Percentiles rank a stretch among this genome's conserved stretches.
phyloP scores from a whole-genome alignment of 1,140 invertebrate genomes.

The Drosophila nebulosa region DNA sequence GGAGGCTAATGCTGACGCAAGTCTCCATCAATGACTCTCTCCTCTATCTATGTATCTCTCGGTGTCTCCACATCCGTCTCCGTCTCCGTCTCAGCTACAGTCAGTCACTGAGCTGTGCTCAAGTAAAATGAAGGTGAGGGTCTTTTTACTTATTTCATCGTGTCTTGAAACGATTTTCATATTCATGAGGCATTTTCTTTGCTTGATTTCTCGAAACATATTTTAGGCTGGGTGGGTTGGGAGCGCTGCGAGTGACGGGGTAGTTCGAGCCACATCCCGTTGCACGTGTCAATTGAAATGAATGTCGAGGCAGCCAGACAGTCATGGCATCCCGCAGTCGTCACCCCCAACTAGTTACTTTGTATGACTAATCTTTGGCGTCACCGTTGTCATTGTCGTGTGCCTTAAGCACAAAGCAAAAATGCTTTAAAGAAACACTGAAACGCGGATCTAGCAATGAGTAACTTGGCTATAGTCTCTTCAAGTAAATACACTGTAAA shows the following conservation, averaged over 20 bases:
- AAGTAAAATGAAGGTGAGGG: constrained; percentile 20
- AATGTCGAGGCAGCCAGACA: constrained; percentile 46
- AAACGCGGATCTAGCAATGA: background rate
- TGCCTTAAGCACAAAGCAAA: constrained; percentile 24
- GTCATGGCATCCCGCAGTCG: constrained; percentile 63
- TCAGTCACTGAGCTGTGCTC: background rate
- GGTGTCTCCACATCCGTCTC: background rate
- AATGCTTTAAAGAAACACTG: constrained; percentile 48
- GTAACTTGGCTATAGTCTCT: background rate
- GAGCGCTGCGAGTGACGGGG: background rate
- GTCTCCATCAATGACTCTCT: background rate
- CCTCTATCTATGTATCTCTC: background rate
- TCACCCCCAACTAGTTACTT: constrained; percentile 35
- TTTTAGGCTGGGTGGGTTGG: constrained; percentile 45
- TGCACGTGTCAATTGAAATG: constrained; percentile 69
- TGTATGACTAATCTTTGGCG: constrained; percentile 73
- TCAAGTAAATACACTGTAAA: background rate
- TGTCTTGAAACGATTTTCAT: constrained; percentile 60
- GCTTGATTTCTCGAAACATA: constrained; percentile 58
- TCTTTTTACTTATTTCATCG: constrained; percentile 46
- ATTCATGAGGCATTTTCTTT: constrained; percentile 68
- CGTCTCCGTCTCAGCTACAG: no score
- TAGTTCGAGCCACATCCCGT: constrained; percentile 24
- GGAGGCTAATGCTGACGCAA: constrained; percentile 51
- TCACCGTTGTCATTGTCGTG: constrained; percentile 29